Conservation (phyloP, 2,113 vertebrate genomes). For the Apodemus sylvaticus region DNA sequence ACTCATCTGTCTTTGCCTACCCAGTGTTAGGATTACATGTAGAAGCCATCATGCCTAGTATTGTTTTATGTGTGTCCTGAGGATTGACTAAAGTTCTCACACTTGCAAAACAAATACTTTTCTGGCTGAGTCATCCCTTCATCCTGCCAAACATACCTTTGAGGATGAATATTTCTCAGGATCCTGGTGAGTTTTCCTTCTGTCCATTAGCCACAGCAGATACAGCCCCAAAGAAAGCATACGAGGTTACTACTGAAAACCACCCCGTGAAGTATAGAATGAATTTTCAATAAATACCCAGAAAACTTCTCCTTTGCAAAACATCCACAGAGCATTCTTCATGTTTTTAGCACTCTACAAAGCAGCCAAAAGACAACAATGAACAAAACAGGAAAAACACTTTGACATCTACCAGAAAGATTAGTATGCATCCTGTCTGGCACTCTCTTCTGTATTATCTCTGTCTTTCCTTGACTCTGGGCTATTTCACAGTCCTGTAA, state of each 20-base stretch:
- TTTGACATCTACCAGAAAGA: not conserved
- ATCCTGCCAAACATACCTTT: not conserved
- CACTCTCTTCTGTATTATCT: not conserved
- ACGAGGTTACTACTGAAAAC: not conserved
- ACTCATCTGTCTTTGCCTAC: too few relatives aligned
- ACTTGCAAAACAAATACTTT: not conserved
- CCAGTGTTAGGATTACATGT: not conserved
- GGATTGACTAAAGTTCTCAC: not conserved
- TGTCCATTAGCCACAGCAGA: not conserved
- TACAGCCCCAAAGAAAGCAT: not conserved
- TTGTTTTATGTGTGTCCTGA: not conserved
- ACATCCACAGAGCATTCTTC: not conserved
- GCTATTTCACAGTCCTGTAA: slow-evolving; percentile 33
- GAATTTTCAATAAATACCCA: not conserved
- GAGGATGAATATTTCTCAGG: not conserved
- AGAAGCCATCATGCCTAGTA: not conserved
- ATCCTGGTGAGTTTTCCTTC: not conserved
- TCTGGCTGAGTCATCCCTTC: not conserved
- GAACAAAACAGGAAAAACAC: not conserved
- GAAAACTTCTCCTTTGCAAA: not conserved
- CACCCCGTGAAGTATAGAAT: not conserved
- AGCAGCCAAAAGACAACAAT: not conserved
- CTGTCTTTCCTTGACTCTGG: not conserved
- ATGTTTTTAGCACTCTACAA: not conserved
- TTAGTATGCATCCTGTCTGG: not conserved